These are phyloP conservation scores for Notocelia uddmanniana DNA, from an alignment of 2,888 invertebrate species.

Conservation along the genomic window DNA sequence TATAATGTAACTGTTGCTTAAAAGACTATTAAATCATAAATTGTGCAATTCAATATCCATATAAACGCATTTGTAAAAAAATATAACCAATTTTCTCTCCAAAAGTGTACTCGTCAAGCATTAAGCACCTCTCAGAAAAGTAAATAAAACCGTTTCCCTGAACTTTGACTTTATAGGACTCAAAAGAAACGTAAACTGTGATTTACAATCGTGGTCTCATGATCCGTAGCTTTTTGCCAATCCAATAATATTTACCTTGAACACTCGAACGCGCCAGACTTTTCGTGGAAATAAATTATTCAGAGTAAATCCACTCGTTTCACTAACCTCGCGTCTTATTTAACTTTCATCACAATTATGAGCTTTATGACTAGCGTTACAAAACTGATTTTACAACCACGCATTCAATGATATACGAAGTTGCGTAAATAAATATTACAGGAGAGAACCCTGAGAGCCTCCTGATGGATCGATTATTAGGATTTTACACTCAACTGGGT, in stretches of 20 bases:
- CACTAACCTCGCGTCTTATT: background rate
- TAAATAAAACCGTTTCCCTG: constrained; percentile 1
- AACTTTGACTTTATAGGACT: constrained; percentile 16
- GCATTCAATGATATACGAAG: background rate
- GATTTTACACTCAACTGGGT: constrained; percentile 18
- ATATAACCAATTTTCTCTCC: background rate
- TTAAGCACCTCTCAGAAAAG: background rate
- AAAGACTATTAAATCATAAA: too few species aligned
- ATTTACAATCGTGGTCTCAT: constrained; percentile 13
- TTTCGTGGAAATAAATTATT: constrained; percentile 38
- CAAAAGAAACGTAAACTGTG: constrained; percentile 16
- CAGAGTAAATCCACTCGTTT: constrained; percentile 10
- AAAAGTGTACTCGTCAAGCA: background rate
- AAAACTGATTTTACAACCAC: background rate
- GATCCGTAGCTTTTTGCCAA: constrained; percentile 9
- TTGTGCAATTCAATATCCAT: too few species aligned
- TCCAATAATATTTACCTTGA: constrained; percentile 37
- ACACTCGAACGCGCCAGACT: constrained; percentile 21
- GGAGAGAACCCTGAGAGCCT: background rate
- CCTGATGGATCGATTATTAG: background rate
- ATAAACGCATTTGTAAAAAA: background rate
- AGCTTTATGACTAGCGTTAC: background rate
- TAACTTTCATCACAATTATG: background rate
- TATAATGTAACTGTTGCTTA: too few species aligned
- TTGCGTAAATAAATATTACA: background rate